A percentile compares a stretch with the other conserved stretches of the same genome.
Evolutionary conservation across 2,888 invertebrate genomes (phyloP).

Genomic region (Drosophila maculinotata): DNA sequence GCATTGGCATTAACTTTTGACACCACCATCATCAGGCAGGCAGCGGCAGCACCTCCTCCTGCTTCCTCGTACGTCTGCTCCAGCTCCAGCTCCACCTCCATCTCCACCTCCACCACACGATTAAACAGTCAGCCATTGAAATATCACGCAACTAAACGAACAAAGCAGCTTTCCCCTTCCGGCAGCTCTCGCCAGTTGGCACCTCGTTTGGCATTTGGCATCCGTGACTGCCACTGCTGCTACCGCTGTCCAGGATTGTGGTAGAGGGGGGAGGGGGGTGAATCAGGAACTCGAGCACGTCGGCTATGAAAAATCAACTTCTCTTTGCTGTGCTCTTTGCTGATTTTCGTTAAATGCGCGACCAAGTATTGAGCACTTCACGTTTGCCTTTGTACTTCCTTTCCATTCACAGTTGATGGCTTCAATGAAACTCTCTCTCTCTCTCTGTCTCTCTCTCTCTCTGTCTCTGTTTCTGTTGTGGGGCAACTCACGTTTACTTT

Average conservation of each 20-base stretch:
- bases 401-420: constrained; percentile 31
- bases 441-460: background rate
- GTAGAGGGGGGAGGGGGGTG: background rate
- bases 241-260: background rate
- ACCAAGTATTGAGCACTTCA: constrained; percentile 47
- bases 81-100: constrained; percentile 30
- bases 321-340: constrained; percentile 23
- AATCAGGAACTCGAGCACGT: constrained; percentile 34
- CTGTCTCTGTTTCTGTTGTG: constrained; percentile 7
- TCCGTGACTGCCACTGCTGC: constrained; percentile 22
- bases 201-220: constrained; percentile 63
- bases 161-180: constrained; percentile 65
- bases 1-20: constrained; percentile 79
- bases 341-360: constrained; percentile 58
- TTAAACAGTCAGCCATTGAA: constrained; percentile 76
- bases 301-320: constrained; percentile 62
- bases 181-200: constrained; percentile 31
- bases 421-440: constrained; percentile 5
- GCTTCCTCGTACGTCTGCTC: background rate
- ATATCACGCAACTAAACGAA: constrained; percentile 77
- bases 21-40: constrained; percentile 61
- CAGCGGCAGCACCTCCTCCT: constrained; percentile 1
- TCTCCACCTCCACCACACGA: constrained; percentile 67
- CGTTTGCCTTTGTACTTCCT: constrained; percentile 52
- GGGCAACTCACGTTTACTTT: constrained; percentile 14